Evolutionary conservation across 2,797 vertebrate species (phyloP), one percentile per base, ranked within the genome.

Genomic region (Pterois miles): DNA sequence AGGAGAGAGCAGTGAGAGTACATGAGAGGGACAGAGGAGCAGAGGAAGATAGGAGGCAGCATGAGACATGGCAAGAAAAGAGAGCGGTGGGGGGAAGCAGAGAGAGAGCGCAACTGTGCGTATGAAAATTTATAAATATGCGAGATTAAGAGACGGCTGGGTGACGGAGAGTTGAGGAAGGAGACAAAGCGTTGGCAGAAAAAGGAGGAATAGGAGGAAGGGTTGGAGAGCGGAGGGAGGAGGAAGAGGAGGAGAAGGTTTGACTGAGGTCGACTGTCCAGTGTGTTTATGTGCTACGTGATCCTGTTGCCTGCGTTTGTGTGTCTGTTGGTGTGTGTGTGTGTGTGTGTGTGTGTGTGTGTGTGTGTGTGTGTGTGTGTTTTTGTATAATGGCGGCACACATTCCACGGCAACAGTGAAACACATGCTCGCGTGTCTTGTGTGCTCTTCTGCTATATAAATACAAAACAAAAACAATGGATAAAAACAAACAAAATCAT

Each of bases 401-500:
- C 88, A 88, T 89, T 88, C 86, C 87, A 93, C 91, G 54, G 91
- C 92, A 93, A 92, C 93, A 92, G 92, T 92, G 92, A 94, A 94
- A 93, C 94, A 93, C 93, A 93, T 94, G 93, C 91, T 93, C 59
- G 74, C 89, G 92, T 95, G 93, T 94, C 91, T 92, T 91, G 92
- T 95, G 95, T 95, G 94, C 94, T 95, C 92, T 93, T 95, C 91
- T 75, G 90, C 85, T 91, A 90, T 91, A 93, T 92, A 93, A 93
- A 93, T 94, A 94, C 84, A 90, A 93, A 93, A 92, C 78, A 86
- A 90, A 90, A 91, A 88, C 65, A 79, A 93, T 84, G 80, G 88
- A 85, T 84, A 86, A 93, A 92, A 89, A 91, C 82, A 87, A 92
- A 91, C 84, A 82, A 90, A 91, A 84, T 85, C 72, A 81, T 76